Base-by-base conservation (phyloP, 1,140 invertebrate species). In the Bombus vancouverensis region DNA sequence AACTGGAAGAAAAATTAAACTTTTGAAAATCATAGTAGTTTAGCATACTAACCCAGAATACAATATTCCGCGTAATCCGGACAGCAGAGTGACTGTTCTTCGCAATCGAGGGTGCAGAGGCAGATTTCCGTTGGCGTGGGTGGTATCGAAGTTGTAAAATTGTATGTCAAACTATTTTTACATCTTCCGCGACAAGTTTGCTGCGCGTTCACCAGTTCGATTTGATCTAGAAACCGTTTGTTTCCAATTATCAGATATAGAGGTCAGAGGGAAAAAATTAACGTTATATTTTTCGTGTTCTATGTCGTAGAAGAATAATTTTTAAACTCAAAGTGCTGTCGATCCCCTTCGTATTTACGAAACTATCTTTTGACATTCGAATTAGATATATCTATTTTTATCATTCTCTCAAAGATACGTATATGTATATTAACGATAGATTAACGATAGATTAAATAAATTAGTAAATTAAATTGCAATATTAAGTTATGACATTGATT, bases 41-140 rank as follows among this genome's bases (percentile, higher is more conserved):
- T 15, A 39, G 6, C 37, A 25, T 22, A 44, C 77, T 91, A 89
- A 96, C 95, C 93, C 44, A 93, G 89, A 59, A 94, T 80, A 62
- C 95, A 96, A 66, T 94, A 95, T 75, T 94, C 93, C 25, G 92
- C 92, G 82, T 94, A 96, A 92, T 96, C 95, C 9, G 94, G 93
- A 83, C 95, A 96, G 77, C 95, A 96, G 2, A 92, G 91, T 0
- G 92, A 94, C 65, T 92, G 93, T 28, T 95, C 92, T 1, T 93
- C 92, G 83, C 95, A 96, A 77, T 95, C 93, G 37, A 93, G 28
- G 47, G 93, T 94, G 76, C 95, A 96, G 42, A 94, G 92, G 87
- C 95, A 96, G 32, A 84, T 86, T 22, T 93, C 93, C 25, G 88
- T 84, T 0, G 80, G 89, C 12, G 91, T 85, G 76, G 86, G 80